Evolutionary conservation across 2,888 invertebrate genomes (phyloP).

Genomic region (Mythimna lalbum): DNA sequence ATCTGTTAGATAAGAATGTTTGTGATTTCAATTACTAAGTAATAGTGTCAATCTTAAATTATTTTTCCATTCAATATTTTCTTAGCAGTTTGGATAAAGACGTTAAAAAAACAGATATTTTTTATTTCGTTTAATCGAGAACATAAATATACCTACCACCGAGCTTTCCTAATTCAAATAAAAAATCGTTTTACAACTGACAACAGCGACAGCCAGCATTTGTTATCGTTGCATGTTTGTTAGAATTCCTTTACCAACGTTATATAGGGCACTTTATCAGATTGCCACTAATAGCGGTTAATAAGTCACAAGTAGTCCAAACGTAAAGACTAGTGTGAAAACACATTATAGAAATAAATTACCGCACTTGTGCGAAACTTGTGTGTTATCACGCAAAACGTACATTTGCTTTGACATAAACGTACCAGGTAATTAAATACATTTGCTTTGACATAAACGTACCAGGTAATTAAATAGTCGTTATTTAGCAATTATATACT

Average conservation of each 20-base stretch:
- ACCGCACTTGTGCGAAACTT: slow-evolving; percentile 57
- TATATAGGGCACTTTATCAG: slow-evolving; percentile 51
- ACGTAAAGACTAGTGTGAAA: slow-evolving; percentile 61
- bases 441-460: slow-evolving; percentile 73
- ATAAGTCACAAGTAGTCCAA: slow-evolving; percentile 51
- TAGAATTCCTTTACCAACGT: slow-evolving; percentile 45
- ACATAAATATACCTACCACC: neutral
- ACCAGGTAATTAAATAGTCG: slow-evolving; percentile 72
- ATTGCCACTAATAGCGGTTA: slow-evolving; percentile 57
- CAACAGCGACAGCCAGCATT: slow-evolving; percentile 33
- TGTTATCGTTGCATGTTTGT: slow-evolving; percentile 43
- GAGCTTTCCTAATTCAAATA: neutral
- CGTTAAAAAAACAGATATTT: neutral
- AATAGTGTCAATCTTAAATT: slow-evolving; percentile 29
- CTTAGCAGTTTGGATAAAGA: neutral
- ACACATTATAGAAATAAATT: slow-evolving; percentile 63
- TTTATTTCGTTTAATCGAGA: neutral
- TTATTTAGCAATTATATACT: slow-evolving; percentile 68
- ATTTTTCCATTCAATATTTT: slow-evolving; percentile 25
- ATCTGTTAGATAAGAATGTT: slow-evolving; percentile 70
- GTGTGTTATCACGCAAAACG: slow-evolving; percentile 71
- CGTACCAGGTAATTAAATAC: slow-evolving; percentile 70
- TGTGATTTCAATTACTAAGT: slow-evolving; percentile 61
- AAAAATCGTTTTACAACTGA: slow-evolving; percentile 32
- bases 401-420: slow-evolving; percentile 73